A percentile compares a stretch with the other conserved stretches of the same genome.
These are phyloP conservation scores for Hipparchia sbordonii DNA, from an alignment of 2,888 invertebrate genomes.

Conservation along the genomic window DNA sequence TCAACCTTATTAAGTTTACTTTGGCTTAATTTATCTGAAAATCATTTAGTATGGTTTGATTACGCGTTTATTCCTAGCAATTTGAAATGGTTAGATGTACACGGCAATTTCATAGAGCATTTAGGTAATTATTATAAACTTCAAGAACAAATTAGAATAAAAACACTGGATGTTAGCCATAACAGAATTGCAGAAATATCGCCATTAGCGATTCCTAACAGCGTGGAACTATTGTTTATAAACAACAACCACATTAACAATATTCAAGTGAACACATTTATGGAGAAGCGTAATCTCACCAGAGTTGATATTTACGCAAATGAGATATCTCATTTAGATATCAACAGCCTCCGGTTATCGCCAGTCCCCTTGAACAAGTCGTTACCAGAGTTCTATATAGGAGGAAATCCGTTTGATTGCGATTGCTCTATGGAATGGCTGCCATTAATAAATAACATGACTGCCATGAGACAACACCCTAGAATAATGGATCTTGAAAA, in stretches of 20 bases:
- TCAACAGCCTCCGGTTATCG: constrained; percentile 90
- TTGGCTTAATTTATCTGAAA: constrained; percentile 94
- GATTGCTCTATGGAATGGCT: constrained; percentile 98
- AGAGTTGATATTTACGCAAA: constrained; percentile 96
- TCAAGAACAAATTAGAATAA: constrained; percentile 89
- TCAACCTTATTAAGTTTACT: constrained; percentile 90
- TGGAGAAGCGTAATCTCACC: constrained; percentile 91
- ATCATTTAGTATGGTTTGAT: constrained; percentile 96
- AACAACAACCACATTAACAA: constrained; percentile 94
- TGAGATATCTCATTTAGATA: constrained; percentile 91
- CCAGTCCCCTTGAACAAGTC: constrained; percentile 88
- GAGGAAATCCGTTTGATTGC: constrained; percentile 96
- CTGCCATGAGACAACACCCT: constrained; percentile 91
- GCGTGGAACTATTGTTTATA: constrained; percentile 92
- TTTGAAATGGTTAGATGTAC: constrained; percentile 94
- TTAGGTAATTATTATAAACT: constrained; percentile 94
- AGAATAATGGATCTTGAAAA: constrained; percentile 94
- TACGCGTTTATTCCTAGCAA: constrained; percentile 95
- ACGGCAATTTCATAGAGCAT: constrained; percentile 93
- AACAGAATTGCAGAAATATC: constrained; percentile 92
- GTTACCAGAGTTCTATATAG: constrained; percentile 94
- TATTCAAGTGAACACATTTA: constrained; percentile 92
- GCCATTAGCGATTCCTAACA: constrained; percentile 92
- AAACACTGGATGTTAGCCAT: constrained; percentile 94
- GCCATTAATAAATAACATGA: constrained; percentile 94